A percentile compares a stretch with the other conserved stretches of the same genome.
These are phyloP conservation scores for Platichthys flesus DNA, from an alignment of 2,113 vertebrate genomes.

Conservation along the genomic window DNA sequence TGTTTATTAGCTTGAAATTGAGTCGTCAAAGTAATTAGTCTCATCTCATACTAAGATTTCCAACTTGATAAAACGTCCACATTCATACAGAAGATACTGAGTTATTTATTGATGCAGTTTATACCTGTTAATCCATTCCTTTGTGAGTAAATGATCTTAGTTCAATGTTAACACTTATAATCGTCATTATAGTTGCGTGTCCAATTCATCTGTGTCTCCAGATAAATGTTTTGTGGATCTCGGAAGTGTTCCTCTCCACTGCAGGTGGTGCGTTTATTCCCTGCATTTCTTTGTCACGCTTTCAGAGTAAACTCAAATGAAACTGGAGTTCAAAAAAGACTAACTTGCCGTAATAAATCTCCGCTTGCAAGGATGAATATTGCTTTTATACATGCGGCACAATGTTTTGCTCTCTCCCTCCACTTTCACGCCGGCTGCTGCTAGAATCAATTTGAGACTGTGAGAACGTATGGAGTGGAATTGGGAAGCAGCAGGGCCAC, in stretches of 20 bases:
- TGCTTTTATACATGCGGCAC: conserved; percentile 51
- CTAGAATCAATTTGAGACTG: conserved; percentile 64
- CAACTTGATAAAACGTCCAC: too few species aligned
- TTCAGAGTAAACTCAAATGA: conserved; percentile 46
- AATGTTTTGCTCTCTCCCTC: conserved; percentile 62
- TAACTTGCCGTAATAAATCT: conserved; percentile 63
- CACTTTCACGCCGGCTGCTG: conserved; percentile 67
- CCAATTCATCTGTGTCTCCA: conserved; percentile 10
- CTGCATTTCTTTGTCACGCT: neutral
- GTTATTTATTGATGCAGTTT: too few species aligned
- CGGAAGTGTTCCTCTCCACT: neutral
- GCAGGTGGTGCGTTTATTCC: neutral
- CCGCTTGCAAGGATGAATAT: conserved; percentile 54
- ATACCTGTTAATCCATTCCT: too few species aligned
- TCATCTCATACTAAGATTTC: too few species aligned
- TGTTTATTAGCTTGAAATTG: too few species aligned
- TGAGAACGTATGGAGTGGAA: conserved; percentile 62
- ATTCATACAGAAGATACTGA: too few species aligned
- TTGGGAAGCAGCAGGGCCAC: conserved; percentile 58
- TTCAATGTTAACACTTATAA: neutral
- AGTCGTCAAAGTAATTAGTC: too few species aligned
- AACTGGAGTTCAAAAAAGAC: conserved; percentile 43
- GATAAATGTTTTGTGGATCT: conserved; percentile 7
- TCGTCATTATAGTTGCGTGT: neutral
- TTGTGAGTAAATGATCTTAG: too few species aligned